These are phyloP conservation scores for Apomyelois bistriatella DNA, from an alignment of 2,888 invertebrate genomes.

Conservation along the genomic window DNA sequence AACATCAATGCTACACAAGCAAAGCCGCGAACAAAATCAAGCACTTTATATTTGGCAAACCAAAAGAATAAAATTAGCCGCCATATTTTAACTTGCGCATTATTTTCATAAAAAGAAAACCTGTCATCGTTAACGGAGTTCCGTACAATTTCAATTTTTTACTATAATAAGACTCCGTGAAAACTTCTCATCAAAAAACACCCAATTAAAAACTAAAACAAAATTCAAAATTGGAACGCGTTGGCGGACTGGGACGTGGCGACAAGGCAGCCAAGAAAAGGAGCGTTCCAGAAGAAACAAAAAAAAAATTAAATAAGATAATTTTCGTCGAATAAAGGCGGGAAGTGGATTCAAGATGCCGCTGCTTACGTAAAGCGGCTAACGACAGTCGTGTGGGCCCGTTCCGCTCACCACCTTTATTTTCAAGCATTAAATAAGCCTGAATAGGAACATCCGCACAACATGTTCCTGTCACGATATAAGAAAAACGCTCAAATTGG, in stretches of 20 bases:
- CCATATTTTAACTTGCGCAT: too few species aligned
- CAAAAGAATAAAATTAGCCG: too few species aligned
- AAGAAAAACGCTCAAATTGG: slow-evolving; percentile 13
- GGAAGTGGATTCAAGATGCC: slow-evolving; percentile 25
- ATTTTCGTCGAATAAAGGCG: slow-evolving; percentile 15
- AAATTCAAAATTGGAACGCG: slow-evolving; percentile 1
- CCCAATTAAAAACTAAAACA: neutral
- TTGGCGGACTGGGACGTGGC: neutral
- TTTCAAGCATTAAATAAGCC: slow-evolving; percentile 60
- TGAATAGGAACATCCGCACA: slow-evolving; percentile 54
- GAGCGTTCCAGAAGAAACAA: neutral
- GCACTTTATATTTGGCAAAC: too few species aligned
- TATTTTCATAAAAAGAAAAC: too few species aligned
- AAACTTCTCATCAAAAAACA: neutral
- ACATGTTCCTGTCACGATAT: slow-evolving; percentile 51
- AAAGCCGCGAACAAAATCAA: too few species aligned
- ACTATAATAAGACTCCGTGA: neutral
- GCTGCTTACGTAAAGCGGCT: slow-evolving; percentile 27
- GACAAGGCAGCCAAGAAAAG: neutral
- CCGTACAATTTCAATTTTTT: too few species aligned
- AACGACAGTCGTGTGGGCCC: slow-evolving; percentile 33
- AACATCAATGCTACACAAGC: too few species aligned
- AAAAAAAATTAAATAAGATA: slow-evolving; percentile 1
- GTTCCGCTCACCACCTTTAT: slow-evolving; percentile 50
- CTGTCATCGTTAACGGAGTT: too few species aligned